Percentiles rank a stretch among this genome's conserved stretches.
phyloP scores from a whole-genome alignment of 2,113 vertebrate genomes.

The Ariopsis seemanni region DNA sequence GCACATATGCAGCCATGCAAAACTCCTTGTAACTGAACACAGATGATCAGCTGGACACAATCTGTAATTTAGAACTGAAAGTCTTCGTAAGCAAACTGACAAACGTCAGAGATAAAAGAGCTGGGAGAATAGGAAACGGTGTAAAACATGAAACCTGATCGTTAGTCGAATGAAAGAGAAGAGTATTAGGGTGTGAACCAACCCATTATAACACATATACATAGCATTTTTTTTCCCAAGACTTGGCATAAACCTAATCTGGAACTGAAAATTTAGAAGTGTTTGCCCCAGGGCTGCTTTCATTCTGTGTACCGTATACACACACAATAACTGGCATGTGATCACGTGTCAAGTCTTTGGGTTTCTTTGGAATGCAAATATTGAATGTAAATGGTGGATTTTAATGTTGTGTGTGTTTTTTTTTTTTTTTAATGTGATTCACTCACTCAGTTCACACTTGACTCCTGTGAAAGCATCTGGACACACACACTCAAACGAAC shows the following conservation, averaged over 20 bases:
- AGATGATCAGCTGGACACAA: slow-evolving; percentile 19
- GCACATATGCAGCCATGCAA: not conserved
- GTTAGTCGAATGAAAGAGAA: slow-evolving; percentile 5
- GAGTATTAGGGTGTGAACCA: not conserved
- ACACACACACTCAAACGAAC: slow-evolving; percentile 78
- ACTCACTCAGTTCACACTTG: slow-evolving; percentile 81
- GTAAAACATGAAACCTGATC: slow-evolving; percentile 35
- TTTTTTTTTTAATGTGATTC: not conserved
- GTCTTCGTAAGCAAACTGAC: not conserved
- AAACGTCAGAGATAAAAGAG: slow-evolving; percentile 20
- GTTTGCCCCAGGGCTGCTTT: not conserved
- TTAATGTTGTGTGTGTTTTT: not conserved
- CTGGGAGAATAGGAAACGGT: not conserved
- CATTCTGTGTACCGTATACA: not conserved
- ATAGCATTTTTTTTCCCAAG: not conserved
- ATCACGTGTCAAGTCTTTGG: not conserved
- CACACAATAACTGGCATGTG: slow-evolving; percentile 3
- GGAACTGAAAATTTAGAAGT: not conserved
- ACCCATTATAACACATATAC: not conserved
- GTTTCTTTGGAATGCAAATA: not conserved
- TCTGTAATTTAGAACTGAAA: slow-evolving; percentile 7
- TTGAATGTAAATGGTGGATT: not conserved
- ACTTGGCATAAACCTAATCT: not conserved
- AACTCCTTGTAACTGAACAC: slow-evolving; percentile 11
- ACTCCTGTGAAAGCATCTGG: slow-evolving; percentile 74